Evolutionary conservation across 2,113 vertebrate genomes (phyloP).

Genomic region (Orthonyx spaldingii): DNA sequence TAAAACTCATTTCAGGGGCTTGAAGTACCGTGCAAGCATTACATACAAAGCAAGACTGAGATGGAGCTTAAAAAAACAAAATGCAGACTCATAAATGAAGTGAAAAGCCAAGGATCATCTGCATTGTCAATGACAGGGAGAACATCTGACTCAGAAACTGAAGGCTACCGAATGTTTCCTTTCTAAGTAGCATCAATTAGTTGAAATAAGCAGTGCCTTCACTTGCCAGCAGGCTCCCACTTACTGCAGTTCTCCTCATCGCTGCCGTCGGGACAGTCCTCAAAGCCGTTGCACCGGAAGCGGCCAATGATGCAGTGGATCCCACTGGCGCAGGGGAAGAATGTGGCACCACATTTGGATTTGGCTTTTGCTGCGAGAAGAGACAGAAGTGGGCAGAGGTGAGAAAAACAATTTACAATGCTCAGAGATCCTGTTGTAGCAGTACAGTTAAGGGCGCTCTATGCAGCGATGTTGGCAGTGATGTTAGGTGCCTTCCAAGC

Average conservation of each 20-base stretch:
- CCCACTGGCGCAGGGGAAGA: conserved; percentile 91
- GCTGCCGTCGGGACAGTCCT: conserved; percentile 92
- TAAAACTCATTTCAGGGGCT: background rate
- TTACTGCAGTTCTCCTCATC: conserved; percentile 98
- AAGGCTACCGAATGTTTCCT: background rate
- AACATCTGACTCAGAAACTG: background rate
- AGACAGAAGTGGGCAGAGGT: background rate
- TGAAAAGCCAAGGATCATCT: background rate
- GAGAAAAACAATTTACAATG: background rate
- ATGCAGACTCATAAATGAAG: background rate
- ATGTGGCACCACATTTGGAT: conserved; percentile 88
- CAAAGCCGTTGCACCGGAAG: conserved; percentile 93
- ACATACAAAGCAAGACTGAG: background rate
- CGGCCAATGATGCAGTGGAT: conserved; percentile 97
- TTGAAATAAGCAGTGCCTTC: background rate
- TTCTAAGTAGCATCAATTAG: background rate
- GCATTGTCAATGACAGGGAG: background rate
- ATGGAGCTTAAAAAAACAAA: background rate
- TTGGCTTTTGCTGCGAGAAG: conserved; percentile 82
- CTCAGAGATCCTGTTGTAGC: background rate
- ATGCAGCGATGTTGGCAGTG: accelerated
- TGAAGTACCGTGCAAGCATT: background rate
- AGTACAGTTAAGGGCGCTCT: background rate
- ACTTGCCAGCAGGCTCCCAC: conserved; percentile 32
- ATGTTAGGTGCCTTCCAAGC: background rate